phyloP scores from a whole-genome alignment of 2,888 invertebrate genomes.

The Eubasilissa splendida region DNA sequence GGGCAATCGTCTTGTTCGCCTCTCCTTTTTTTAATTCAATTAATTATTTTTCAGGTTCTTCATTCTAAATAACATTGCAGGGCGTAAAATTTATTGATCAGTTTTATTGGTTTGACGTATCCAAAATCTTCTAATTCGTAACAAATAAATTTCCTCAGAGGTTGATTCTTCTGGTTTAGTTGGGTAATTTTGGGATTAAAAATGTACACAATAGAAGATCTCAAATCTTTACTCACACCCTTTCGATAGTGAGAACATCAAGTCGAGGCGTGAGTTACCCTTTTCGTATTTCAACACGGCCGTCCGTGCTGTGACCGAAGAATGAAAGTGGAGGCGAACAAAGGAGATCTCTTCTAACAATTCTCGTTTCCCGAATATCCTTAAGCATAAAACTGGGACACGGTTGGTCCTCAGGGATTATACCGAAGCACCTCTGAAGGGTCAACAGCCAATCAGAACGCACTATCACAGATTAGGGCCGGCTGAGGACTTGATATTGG shows the following conservation, averaged over 20 bases:
- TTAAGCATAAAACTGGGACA: slow-evolving; percentile 10
- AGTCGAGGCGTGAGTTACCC: slow-evolving; percentile 23
- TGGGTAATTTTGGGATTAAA: slow-evolving; percentile 10
- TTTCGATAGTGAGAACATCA: slow-evolving; percentile 20
- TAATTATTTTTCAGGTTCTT: too few relatives aligned
- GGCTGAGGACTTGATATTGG: slow-evolving; percentile 10
- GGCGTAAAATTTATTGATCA: too few relatives aligned
- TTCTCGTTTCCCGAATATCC: slow-evolving; percentile 3
- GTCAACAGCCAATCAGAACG: slow-evolving; percentile 36
- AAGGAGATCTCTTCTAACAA: not conserved
- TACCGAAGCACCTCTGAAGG: slow-evolving; percentile 20
- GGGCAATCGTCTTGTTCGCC: too few relatives aligned
- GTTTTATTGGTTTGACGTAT: too few relatives aligned
- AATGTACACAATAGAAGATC: slow-evolving; percentile 3
- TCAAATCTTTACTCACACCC: slow-evolving; percentile 3
- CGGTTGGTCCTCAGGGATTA: slow-evolving; percentile 25
- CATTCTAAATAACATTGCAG: too few relatives aligned
- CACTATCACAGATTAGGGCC: slow-evolving; percentile 30
- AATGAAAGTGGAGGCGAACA: not conserved
- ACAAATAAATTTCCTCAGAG: too few relatives aligned
- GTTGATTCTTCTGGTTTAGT: too few relatives aligned
- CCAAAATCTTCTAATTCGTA: too few relatives aligned
- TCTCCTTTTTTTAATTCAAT: too few relatives aligned
- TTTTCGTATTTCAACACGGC: slow-evolving; percentile 25
- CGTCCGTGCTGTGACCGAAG: not conserved